Base-by-base conservation (phyloP, 2,888 invertebrate species). In the Shargacucullia verbasci region DNA sequence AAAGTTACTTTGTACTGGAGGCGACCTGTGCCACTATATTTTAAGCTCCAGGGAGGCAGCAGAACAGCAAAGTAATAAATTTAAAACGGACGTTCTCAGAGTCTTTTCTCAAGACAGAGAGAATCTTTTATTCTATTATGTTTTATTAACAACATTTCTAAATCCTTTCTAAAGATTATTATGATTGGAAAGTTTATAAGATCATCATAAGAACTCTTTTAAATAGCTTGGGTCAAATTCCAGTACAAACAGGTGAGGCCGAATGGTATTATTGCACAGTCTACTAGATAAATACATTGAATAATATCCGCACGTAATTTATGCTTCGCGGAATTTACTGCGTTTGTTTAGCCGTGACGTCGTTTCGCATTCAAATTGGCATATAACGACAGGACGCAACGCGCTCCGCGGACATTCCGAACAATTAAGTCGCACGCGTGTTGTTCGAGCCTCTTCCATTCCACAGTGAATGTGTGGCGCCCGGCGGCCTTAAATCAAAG, bases 401-500 rank as follows among this genome's bases (percentile, higher is more conserved):
- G 45, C 59, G 41, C 49, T 8, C 70, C 73, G 45, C 59, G 50
- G 46, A 54, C 57, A 68, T 73, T 73, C 65, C 68, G 56, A 76
- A 66, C 75, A 76, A 76, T 74, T 76, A 76, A 57, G 57, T 62
- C 33, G 40, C 45, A 37, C 41, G 57, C 62, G 68, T 66, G 63
- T 61, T 62, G 68, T 57, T 60, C 58, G 58, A 64, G 81, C 56
- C 83, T 63, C 82, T 85, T 87, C 84, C 80, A 84, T 82, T 76
- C 49, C 61, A 58, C 62, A 70, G 76, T 74, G 78, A 76, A 78
- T 73, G 73, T 67, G 73, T 67, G 79, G 54, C 45, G 50, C 59
- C 57, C 78, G 72, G 62, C 75, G 78, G 77, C 79, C 86, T 81
- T 94, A 94, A 92, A 94, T 94, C 93, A 94, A 89, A 90, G 85